Base-by-base conservation (phyloP, 2,797 vertebrate genomes). In the Selene dorsalis region DNA sequence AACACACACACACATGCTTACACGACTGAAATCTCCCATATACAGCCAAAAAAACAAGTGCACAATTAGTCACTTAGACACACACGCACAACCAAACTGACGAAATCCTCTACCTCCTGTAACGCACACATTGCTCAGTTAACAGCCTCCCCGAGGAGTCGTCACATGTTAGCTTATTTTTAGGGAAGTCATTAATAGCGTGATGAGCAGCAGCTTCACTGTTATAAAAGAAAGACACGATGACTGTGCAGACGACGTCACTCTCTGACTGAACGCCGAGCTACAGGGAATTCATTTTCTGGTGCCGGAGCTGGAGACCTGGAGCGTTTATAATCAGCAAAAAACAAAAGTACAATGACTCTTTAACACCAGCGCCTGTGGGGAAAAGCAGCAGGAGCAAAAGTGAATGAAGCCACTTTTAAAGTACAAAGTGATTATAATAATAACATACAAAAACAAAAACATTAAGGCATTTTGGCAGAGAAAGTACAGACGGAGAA, bases 111-210 rank as follows among this genome's bases (percentile, higher is more conserved):
- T 20, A 1, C 77, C 48, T 59, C 60, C 61, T 26, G 76, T 71
- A 57, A 70, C 52, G 26, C 70, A 66, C 68, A 74, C 73, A n/a
- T 48, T 20, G 4, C 71, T 77, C 41, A 0, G 73, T 53, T 74
- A 72, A 48, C 82, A 69, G 76, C 50, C 68, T 81, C 80, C 65
- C 3, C 24, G 39, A 39, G 75, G 84, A 81, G 58, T 62, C 75
- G 47, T 84, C 78, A 68, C 81, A 75, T 3, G 28, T 67, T 24
- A 13, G 18, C 20, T 43, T 87, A 87, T 86, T 87, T 85, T 78
- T 86, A 77, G 75, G 38, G 65, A 55, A 68, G 67, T 86, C 63
- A 73, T 87, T 87, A 84, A 81, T 69, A 85, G 59, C 66, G 2
- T 65, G 79, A 63, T 71, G 71, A 77, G 53, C 60, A 28, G 84